Evolutionary conservation across 2,113 vertebrate species (phyloP), one percentile per base, ranked within the genome.

Genomic region (Cyanocitta stelleri): DNA sequence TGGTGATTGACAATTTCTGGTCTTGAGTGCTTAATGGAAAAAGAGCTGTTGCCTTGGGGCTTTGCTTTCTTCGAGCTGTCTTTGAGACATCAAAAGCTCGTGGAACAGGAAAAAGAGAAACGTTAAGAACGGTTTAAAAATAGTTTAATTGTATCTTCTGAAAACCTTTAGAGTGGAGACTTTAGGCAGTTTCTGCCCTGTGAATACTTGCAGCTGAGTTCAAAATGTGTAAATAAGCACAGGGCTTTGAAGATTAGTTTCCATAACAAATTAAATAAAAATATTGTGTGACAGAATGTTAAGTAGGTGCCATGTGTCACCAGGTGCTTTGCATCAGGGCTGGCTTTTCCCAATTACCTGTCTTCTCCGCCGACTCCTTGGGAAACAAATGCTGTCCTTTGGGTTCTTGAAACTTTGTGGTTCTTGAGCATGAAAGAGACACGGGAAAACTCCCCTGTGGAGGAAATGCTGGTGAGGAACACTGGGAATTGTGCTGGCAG

Each of bases 201-300:
- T 76, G 91, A 95, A 77, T 55, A 11, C 86, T 51, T 66, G 82
- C 93, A 95, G 87, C 90, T 93, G 93, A 59, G 59, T 54, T 93
- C 51, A 56, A 72, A 55, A 58, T 11, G 51, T 82, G 85, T 91
- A 72, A 79, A 82, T 64, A 93, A 87, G 87, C 74, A 10, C 0
- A 7, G 71, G 90, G 9, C 93, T 94, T 94, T 78, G 91, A 92
- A 85, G 91, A 63, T 85, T 37, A 75, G 87, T 93, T 96, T 96
- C 89, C 91, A 87, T 95, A 73, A 85, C 81, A 87, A 79, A 73
- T 84, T 20, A 5, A 44, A 78, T 90, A 64, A 68, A 64, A 80
- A 59, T 43, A 22, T 7, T 23, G 26, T 37, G 66, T 90, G 93
- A 72, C 52, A 21, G n/a, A 43, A 74, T 39, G 85, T 80, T n/a